A percentile compares a stretch with the other conserved stretches of the same genome.
phyloP scores from a whole-genome alignment of 2,888 invertebrate genomes.

The Phasia obesa region DNA sequence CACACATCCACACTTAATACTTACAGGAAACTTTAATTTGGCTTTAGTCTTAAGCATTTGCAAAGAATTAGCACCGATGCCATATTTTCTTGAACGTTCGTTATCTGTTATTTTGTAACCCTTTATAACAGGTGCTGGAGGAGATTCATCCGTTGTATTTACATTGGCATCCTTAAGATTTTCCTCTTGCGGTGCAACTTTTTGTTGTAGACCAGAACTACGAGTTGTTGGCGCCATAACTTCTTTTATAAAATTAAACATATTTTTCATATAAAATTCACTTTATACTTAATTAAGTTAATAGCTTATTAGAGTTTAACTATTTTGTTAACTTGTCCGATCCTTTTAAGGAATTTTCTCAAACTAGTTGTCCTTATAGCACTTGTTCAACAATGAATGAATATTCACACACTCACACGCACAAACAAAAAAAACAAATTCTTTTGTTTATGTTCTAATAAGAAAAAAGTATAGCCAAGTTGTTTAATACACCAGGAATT shows the following conservation, averaged over 20 bases:
- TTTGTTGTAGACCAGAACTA: constrained; percentile 38
- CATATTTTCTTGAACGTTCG: constrained; percentile 79
- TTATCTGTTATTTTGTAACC: constrained; percentile 82
- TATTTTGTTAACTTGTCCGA: constrained; percentile 36
- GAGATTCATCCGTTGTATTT: neutral
- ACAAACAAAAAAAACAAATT: neutral
- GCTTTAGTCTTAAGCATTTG: constrained; percentile 80
- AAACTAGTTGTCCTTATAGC: constrained; percentile 59
- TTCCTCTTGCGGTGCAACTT: constrained; percentile 9
- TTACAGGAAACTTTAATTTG: constrained; percentile 81
- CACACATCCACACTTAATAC: constrained; percentile 63
- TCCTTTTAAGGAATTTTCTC: constrained; percentile 57
- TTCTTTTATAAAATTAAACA: constrained; percentile 71
- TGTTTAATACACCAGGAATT: neutral
- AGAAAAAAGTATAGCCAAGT: constrained; percentile 54
- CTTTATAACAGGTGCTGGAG: constrained; percentile 73
- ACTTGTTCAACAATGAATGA: constrained; percentile 49
- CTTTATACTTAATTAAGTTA: neutral
- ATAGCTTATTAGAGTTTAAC: neutral
- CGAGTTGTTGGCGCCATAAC: constrained; percentile 70
- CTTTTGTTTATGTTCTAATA: constrained; percentile 46
- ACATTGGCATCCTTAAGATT: neutral
- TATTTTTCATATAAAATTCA: constrained; percentile 30
- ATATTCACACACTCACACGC: neutral
- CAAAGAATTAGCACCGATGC: constrained; percentile 81